Conservation (phyloP, 2,797 vertebrate genomes). For the Merluccius polli region DNA sequence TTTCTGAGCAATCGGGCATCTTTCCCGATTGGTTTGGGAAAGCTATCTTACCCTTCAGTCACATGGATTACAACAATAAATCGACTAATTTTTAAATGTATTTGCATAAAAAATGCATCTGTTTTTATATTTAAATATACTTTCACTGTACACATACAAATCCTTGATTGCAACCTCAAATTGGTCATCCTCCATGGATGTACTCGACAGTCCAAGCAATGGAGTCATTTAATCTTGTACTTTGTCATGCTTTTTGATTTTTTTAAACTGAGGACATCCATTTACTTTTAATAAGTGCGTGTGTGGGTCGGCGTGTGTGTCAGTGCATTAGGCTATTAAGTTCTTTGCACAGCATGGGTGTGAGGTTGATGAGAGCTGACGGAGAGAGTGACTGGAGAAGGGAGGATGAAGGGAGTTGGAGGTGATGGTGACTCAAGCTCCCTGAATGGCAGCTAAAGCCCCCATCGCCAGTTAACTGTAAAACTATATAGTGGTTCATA, state of each 20-base stretch:
- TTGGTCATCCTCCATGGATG: not conserved
- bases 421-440: not conserved
- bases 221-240: not conserved
- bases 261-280: not conserved
- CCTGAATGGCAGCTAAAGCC: not conserved
- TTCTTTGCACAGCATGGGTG: conserved; percentile 61
- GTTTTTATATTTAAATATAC: not conserved
- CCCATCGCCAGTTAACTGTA: not conserved
- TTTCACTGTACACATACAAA: not conserved
- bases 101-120: not conserved
- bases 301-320: not conserved
- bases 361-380: conserved; percentile 66
- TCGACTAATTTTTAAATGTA: no score
- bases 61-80: no score
- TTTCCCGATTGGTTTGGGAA: no score
- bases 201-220: not conserved
- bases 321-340: conserved; percentile 56
- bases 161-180: not conserved
- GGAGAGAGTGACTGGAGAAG: conserved; percentile 46
- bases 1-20: no score
- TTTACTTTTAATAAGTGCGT: not conserved
- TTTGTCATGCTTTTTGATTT: not conserved
- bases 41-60: no score
- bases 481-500: not conserved
- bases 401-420: not conserved